phyloP scores from a whole-genome alignment of 2,113 vertebrate genomes.

The Dicrurus megarhynchus region DNA sequence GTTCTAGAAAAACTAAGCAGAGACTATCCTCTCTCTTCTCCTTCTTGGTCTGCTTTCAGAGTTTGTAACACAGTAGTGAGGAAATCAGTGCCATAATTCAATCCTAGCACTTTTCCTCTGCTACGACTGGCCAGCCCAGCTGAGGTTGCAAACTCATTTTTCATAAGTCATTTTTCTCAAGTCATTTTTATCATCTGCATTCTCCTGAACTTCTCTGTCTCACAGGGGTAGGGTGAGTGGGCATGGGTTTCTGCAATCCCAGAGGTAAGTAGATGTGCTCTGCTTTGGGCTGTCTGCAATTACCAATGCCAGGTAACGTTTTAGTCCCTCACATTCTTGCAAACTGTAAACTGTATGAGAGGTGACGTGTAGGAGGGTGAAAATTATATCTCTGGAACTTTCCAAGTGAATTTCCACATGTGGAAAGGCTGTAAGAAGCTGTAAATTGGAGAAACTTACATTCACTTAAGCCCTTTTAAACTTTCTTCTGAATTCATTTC shows the following conservation, averaged over 20 bases:
- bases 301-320: neutral
- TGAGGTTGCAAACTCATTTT: neutral
- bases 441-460: constrained; percentile 2
- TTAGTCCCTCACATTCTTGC: neutral
- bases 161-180: neutral
- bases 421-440: constrained; percentile 1
- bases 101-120: neutral
- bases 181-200: neutral
- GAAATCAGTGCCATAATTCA: neutral
- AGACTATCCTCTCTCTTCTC: neutral
- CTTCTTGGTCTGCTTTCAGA: neutral
- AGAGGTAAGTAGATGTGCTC: neutral
- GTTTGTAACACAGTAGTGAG: neutral
- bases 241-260: neutral
- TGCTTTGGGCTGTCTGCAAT: neutral
- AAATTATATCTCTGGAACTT: constrained; percentile 46
- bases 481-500: neutral
- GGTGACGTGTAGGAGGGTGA: neutral
- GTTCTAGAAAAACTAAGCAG: neutral
- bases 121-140: neutral
- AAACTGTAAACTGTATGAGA: neutral
- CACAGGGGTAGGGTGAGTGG: neutral
- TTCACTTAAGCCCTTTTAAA: neutral
- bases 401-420: constrained; percentile 49
- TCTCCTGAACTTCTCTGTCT: neutral